phyloP scores from a whole-genome alignment of 1,140 invertebrate species.

The Cotesia chilonis region DNA sequence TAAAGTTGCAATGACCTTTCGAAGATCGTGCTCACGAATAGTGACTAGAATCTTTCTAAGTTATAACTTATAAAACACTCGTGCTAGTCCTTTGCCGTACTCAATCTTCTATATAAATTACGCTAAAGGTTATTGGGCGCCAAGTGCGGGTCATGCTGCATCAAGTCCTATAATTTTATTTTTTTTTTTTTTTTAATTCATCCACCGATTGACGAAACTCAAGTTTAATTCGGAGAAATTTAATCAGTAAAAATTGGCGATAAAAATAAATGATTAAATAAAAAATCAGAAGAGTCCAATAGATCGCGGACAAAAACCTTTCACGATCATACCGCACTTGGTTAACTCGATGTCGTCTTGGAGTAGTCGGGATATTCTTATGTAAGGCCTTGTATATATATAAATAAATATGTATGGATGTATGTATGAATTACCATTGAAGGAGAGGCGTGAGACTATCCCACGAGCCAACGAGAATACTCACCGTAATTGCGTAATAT shows the following conservation, averaged over 20 bases:
- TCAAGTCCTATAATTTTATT: not conserved
- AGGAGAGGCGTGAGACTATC: conserved; percentile 56
- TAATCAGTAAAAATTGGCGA: not conserved
- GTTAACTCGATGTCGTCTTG: not conserved
- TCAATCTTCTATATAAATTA: conserved; percentile 51
- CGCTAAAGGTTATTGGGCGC: conserved; percentile 53
- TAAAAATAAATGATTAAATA: not conserved
- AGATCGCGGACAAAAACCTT: conserved; percentile 46
- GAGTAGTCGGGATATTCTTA: conserved; percentile 36
- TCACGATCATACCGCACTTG: conserved; percentile 47
- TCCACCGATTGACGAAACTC: too few species aligned
- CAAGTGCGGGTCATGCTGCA: not conserved
- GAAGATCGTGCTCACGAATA: not conserved
- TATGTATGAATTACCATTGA: conserved; percentile 32
- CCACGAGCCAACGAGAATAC: conserved; percentile 39
- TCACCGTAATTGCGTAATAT: conserved; percentile 24
- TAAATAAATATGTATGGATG: too few species aligned
- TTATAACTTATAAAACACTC: not conserved
- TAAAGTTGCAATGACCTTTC: conserved; percentile 21
- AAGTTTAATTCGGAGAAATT: too few species aligned
- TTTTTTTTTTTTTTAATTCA: too few species aligned
- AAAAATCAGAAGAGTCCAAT: not conserved
- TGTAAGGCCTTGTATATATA: conserved; percentile 44
- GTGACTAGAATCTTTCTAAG: not conserved
- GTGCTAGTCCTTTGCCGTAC: conserved; percentile 23